Evolutionary conservation across 2,888 invertebrate genomes (phyloP).

Genomic region (Conops quadrifasciatus): DNA sequence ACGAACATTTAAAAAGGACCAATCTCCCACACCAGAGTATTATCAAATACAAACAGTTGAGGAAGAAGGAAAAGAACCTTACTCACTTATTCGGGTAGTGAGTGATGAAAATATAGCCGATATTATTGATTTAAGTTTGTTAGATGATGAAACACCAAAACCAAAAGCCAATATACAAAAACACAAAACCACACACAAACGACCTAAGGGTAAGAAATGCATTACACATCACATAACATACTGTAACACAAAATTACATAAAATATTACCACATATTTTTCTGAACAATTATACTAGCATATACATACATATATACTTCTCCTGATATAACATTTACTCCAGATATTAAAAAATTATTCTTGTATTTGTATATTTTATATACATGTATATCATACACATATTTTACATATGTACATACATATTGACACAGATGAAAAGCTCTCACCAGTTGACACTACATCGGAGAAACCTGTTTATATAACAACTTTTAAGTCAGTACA

Average conservation of each 20-base stretch:
- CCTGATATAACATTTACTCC: background rate
- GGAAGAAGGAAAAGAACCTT: constrained; percentile 66
- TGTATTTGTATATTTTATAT: constrained; percentile 24
- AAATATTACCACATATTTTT: constrained; percentile 36
- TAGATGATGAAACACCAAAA: constrained; percentile 56
- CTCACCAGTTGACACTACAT: constrained; percentile 53
- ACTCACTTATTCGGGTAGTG: constrained; percentile 63
- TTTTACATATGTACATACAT: constrained; percentile 19
- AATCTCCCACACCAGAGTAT: constrained; percentile 59
- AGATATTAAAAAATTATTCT: constrained; percentile 9
- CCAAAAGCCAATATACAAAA: constrained; percentile 52
- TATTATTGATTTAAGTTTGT: constrained; percentile 60
- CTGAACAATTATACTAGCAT: background rate
- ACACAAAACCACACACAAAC: constrained; percentile 54
- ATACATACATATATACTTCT: background rate
- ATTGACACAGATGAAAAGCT: constrained; percentile 53
- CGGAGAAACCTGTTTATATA: constrained; percentile 63
- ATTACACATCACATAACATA: constrained; percentile 44
- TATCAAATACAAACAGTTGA: constrained; percentile 67
- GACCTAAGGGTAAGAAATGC: constrained; percentile 58
- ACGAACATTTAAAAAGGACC: constrained; percentile 65
- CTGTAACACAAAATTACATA: constrained; percentile 38
- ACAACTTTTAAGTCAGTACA: constrained; percentile 64
- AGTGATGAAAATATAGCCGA: constrained; percentile 60
- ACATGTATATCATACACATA: background rate